Conservation (phyloP, 2,113 vertebrate genomes). For the Irena cyanogastra region DNA sequence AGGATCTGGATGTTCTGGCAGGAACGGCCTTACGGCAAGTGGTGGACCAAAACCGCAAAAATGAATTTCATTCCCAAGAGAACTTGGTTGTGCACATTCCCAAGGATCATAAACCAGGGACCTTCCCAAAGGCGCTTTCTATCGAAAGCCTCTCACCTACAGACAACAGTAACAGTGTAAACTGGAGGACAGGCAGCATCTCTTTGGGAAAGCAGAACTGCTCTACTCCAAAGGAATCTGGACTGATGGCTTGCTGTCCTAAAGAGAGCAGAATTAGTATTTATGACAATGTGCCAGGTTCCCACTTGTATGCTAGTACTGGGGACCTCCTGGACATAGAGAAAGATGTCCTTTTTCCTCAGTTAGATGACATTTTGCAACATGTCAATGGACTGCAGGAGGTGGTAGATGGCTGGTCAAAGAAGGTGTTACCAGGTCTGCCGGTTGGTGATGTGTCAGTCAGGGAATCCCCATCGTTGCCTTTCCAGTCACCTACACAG, state of each 20-base stretch:
- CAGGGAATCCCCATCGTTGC: slow-evolving; percentile 18
- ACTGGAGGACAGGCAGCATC: slow-evolving; percentile 82
- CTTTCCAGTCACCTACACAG: slow-evolving; percentile 76
- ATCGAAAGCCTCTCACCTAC: slow-evolving; percentile 89
- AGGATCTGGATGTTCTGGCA: slow-evolving; percentile 84
- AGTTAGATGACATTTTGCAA: slow-evolving; percentile 90
- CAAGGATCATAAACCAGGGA: slow-evolving; percentile 96
- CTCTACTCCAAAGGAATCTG: slow-evolving; percentile 69
- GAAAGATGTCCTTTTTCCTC: slow-evolving; percentile 88
- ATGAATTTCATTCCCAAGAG: slow-evolving; percentile 91
- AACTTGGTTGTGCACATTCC: slow-evolving; percentile 90
- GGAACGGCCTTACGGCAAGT: slow-evolving; percentile 68
- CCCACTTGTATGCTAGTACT: slow-evolving; percentile 93
- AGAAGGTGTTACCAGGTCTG: slow-evolving; percentile 78
- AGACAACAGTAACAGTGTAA: slow-evolving; percentile 68
- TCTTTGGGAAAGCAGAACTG: slow-evolving; percentile 71
- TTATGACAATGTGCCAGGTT: slow-evolving; percentile 91
- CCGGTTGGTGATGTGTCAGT: slow-evolving; percentile 21
- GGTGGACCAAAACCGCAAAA: slow-evolving; percentile 76
- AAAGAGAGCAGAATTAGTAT: slow-evolving; percentile 76
- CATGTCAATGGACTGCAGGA: slow-evolving; percentile 90
- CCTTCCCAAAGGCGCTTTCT: slow-evolving; percentile 95
- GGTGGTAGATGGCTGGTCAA: slow-evolving; percentile 91
- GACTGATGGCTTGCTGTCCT: slow-evolving; percentile 78
- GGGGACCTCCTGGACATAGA: slow-evolving; percentile 93